A percentile compares a stretch with the other conserved stretches of the same genome.
phyloP scores from a whole-genome alignment of 2,888 invertebrate genomes.

The Rhaphigaster nebulosa region DNA sequence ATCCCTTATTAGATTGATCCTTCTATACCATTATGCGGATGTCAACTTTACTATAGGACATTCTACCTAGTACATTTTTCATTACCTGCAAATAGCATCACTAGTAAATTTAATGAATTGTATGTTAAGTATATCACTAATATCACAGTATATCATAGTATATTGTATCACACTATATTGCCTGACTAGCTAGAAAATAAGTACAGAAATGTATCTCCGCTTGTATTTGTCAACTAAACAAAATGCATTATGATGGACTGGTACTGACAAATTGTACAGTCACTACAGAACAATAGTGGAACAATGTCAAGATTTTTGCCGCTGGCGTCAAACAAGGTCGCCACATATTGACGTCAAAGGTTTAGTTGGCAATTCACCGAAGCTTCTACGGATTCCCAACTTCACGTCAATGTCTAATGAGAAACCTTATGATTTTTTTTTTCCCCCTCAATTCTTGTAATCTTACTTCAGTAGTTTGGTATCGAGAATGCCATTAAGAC shows the following conservation, averaged over 20 bases:
- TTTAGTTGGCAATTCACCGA: not conserved
- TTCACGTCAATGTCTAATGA: not conserved
- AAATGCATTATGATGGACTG: not conserved
- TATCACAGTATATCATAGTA: no score
- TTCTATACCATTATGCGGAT: no score
- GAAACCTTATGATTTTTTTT: not conserved
- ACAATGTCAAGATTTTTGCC: not conserved
- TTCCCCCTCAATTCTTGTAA: not conserved
- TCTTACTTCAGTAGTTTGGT: not conserved
- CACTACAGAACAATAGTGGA: conserved; percentile 6
- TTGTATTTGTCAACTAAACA: not conserved
- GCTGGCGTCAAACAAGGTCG: conserved; percentile 1
- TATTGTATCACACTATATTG: no score
- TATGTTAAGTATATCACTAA: no score
- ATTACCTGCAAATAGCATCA: no score
- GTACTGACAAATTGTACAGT: not conserved
- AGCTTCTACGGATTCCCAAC: conserved; percentile 17
- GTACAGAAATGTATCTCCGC: no score
- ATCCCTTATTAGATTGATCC: no score
- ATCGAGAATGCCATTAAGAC: no score
- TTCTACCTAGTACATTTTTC: no score
- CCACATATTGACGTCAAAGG: not conserved
- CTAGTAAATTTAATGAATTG: no score
- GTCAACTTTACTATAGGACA: no score
- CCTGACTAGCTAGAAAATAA: no score